Base-by-base conservation (phyloP, 2,113 vertebrate species). In the Xiphophorus maculatus region DNA sequence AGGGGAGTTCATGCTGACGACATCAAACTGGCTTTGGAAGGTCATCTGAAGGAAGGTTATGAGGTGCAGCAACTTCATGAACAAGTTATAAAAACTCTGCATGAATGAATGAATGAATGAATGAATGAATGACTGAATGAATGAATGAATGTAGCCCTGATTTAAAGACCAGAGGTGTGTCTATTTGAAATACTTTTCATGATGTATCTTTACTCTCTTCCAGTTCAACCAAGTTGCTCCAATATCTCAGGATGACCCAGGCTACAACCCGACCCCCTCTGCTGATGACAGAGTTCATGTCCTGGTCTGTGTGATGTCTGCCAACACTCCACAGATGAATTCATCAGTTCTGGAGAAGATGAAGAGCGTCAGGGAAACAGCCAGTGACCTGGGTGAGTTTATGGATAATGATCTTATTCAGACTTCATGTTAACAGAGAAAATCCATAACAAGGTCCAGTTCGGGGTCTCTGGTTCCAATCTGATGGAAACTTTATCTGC, bases 231-330 rank as follows among this genome's bases (percentile, higher is more conserved):
- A 44, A 69, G 44, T 33, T 4, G 9, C 27, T 25, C 67, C 67
- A 13, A 29, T 69, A 19, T 17, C 28, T 11, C 15, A 54, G 8
- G 19, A 17, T 25, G 44, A 69, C 32, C 22, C 67, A 25, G 44
- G 44, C 29, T 69, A 69, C 29, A 63, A 63, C 28, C 10, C 4
- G 1, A 30, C 17, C 4, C 37, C 60, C 27, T 42, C 70, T 63
- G 27, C 27, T 29, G 60, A 72, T 2, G 70, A 63, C 27, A 72
- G 9, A 63, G 37, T 17, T 32, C 70, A 72, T 72, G 70, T 72
- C 8, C 11, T 72, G 17, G 70, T 42, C 60, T 72, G 60, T 63
- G 19, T 72, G 27, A 0, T 10, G 17, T n/a, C 70, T 15, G 70
- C 35, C 1, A 72, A 72, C 9, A 0, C 60, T 10, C 3, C 58